Conservation (phyloP, 2,888 invertebrate species). For the Nemotelus nigrinus region DNA sequence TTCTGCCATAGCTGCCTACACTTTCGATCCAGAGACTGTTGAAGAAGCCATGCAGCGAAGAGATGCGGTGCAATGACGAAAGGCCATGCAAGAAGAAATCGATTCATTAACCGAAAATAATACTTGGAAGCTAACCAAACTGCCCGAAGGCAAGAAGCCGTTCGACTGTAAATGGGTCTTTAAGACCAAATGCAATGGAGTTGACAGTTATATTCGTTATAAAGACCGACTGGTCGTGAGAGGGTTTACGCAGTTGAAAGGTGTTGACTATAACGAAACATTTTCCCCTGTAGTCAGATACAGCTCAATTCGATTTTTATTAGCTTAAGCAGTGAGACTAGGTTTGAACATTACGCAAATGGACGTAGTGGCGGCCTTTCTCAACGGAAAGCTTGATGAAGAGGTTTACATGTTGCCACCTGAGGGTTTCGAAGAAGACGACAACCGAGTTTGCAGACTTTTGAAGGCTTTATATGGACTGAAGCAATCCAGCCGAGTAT, state of each 20-base stretch:
- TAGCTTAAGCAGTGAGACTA: constrained; percentile 46
- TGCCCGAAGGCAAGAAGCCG: constrained; percentile 49
- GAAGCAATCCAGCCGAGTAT: constrained; percentile 50
- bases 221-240: constrained; percentile 48
- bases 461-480: constrained; percentile 52
- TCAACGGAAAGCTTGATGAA: constrained; percentile 47
- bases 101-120: constrained; percentile 52
- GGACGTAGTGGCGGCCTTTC: constrained; percentile 49
- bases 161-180: constrained; percentile 37
- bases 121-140: constrained; percentile 53
- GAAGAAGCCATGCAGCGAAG: background rate
- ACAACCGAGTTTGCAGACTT: constrained; percentile 48
- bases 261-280: constrained; percentile 46
- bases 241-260: constrained; percentile 45
- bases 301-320: constrained; percentile 44
- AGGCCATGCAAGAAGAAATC: constrained; percentile 53
- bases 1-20: no score
- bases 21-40: background rate
- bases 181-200: background rate
- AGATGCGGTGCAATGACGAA: background rate
- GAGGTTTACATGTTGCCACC: constrained; percentile 48
- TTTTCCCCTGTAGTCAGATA: constrained; percentile 46
- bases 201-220: constrained; percentile 3
- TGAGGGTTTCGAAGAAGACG: constrained; percentile 48
- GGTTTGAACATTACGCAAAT: constrained; percentile 42